phyloP scores from a whole-genome alignment of 2,888 invertebrate genomes.

The Gari tellinella region DNA sequence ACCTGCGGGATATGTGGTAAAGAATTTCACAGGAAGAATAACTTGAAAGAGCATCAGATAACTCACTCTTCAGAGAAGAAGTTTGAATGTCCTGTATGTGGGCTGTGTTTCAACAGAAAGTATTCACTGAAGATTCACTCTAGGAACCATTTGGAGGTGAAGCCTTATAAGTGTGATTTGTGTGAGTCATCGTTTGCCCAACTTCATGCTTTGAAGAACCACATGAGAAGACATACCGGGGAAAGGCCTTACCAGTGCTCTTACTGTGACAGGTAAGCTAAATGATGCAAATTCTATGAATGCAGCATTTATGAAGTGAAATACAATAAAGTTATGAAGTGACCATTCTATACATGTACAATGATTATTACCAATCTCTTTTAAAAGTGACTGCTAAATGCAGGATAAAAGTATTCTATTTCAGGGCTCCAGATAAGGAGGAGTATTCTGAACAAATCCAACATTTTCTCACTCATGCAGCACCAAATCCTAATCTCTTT shows the following conservation, averaged over 20 bases:
- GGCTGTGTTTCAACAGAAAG: slow-evolving; percentile 39
- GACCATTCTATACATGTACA: too few relatives aligned
- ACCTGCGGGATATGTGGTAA: slow-evolving; percentile 46
- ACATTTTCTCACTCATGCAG: too few relatives aligned
- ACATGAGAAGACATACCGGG: slow-evolving; percentile 60
- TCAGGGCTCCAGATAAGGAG: too few relatives aligned
- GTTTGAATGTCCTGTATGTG: slow-evolving; percentile 45
- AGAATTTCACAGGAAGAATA: slow-evolving; percentile 37
- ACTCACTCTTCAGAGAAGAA: slow-evolving; percentile 49
- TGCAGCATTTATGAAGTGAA: too few relatives aligned
- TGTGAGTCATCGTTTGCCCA: slow-evolving; percentile 63
- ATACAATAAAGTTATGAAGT: too few relatives aligned
- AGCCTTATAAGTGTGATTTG: slow-evolving; percentile 65
- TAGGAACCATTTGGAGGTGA: slow-evolving; percentile 59
- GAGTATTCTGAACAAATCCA: too few relatives aligned
- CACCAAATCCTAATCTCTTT: too few relatives aligned
- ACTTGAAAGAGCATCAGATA: slow-evolving; percentile 36
- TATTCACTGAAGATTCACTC: slow-evolving; percentile 52
- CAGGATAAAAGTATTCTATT: too few relatives aligned
- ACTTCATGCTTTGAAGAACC: slow-evolving; percentile 59
- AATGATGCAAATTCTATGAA: background rate
- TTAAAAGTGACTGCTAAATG: too few relatives aligned
- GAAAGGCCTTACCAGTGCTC: slow-evolving; percentile 60
- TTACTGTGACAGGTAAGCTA: slow-evolving; percentile 52
- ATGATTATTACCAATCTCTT: too few relatives aligned